phyloP scores from a whole-genome alignment of 2,888 invertebrate genomes.

The Atethmia centrago region DNA sequence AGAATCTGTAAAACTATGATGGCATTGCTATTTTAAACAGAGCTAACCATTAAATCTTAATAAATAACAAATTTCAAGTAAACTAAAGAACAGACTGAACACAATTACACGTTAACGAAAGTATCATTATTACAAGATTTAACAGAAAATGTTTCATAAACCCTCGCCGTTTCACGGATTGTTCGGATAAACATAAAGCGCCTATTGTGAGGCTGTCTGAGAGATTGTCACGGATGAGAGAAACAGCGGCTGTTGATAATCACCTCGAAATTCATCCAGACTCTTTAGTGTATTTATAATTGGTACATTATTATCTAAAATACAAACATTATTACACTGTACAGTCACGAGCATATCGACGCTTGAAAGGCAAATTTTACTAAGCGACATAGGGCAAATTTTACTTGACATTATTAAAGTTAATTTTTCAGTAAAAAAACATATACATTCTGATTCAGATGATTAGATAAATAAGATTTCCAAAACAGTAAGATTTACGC shows the following conservation, averaged over 20 bases:
- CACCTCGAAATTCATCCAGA: not conserved
- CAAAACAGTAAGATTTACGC: no score
- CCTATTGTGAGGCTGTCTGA: conserved; percentile 22
- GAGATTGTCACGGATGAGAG: conserved; percentile 10
- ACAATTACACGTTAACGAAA: not conserved
- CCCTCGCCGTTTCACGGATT: not conserved
- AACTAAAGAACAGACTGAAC: not conserved
- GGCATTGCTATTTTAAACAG: no score
- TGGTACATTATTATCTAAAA: not conserved
- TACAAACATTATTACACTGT: not conserved
- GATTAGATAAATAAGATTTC: no score
- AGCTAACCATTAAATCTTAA: not conserved
- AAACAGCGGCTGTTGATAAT: conserved; percentile 1
- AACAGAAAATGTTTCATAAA: conserved; percentile 19
- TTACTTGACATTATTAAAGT: no score
- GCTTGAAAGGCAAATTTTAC: no score
- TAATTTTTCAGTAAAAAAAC: no score
- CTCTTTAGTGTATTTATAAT: not conserved
- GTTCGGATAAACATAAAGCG: conserved; percentile 6
- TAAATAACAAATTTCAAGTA: not conserved
- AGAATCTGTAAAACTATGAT: no score
- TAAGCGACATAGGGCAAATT: no score
- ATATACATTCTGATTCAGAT: no score
- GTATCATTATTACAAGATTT: not conserved
- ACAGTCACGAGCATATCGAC: no score